Evolutionary conservation across 2,888 invertebrate genomes (phyloP), one percentile per base, ranked within the genome.

Genomic region (Lasioglossum malachurum): DNA sequence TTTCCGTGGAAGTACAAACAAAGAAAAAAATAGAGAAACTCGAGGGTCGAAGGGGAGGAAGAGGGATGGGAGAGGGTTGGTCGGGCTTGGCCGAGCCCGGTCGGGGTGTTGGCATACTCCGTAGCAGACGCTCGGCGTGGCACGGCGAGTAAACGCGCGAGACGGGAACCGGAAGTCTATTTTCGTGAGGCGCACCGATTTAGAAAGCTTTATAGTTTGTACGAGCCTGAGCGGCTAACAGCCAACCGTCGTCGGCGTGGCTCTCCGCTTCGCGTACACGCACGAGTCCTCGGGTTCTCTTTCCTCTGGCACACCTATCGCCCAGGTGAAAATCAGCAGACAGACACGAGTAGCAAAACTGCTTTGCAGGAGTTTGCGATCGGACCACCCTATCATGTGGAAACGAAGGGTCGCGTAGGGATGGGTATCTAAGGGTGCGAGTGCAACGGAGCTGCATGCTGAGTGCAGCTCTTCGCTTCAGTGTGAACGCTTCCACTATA

Each of bases 111-210:
- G 93, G 94, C 94, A 93, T 94, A 93, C 94, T 93, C 92, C 89
- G 90, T 87, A 92, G 94, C 94, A 95, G 95, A 94, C 95, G 93
- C 92, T 31, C 27, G 83, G 86, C 86, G 77, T 82, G 75, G 87
- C 78, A 81, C 69, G 82, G 82, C 73, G 84, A 67, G 67, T 31
- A 67, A 80, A 74, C 87, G 87, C 91, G 92, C 92, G 94, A 95
- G 95, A 95, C 95, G 95, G 95, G 94, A 95, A 95, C 95, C 95
- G 95, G 95, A 95, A 95, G 95, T 95, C 95, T 95, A 95, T 95
- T 95, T 95, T 94, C 92, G 95, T 95, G 91, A 88, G 78, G 91
- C 89, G 93, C 91, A 95, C 95, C 90, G 91, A 95, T 94, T 95
- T 95, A 95, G 94, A 95, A 94, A 93, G 93, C 95, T 95, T 94